Conservation (phyloP, 2,113 vertebrate species). For the Esox niger region DNA sequence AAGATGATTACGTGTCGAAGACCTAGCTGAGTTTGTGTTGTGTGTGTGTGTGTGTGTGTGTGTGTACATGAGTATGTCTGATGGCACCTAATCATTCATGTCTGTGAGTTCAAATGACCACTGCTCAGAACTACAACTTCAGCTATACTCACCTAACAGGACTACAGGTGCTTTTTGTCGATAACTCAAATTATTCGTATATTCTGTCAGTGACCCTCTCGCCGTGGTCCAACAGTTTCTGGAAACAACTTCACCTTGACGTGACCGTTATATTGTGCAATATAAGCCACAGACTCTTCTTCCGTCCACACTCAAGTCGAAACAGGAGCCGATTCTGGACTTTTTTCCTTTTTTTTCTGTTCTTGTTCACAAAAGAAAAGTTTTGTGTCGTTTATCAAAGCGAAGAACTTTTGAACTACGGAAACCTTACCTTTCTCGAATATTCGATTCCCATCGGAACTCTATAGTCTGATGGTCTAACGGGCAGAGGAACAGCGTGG, state of each 20-base stretch:
- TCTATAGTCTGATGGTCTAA: slow-evolving; percentile 48
- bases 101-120: slow-evolving; percentile 46
- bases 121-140: slow-evolving; percentile 48
- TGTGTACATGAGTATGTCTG: slow-evolving; percentile 30
- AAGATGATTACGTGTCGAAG: slow-evolving; percentile 47
- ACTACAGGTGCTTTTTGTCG: slow-evolving; percentile 54
- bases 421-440: slow-evolving; percentile 43
- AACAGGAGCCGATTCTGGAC: slow-evolving; percentile 48
- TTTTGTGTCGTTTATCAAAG: slow-evolving; percentile 35
- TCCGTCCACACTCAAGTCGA: slow-evolving; percentile 60
- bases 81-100: slow-evolving; percentile 24
- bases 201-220: slow-evolving; percentile 44
- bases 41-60: slow-evolving; percentile 17
- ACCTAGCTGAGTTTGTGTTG: slow-evolving; percentile 28
- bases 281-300: slow-evolving; percentile 68
- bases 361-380: too few relatives aligned
- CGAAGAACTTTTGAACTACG: slow-evolving; percentile 62
- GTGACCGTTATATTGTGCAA: slow-evolving; percentile 74
- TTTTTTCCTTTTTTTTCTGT: slow-evolving; percentile 10
- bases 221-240: slow-evolving; percentile 41
- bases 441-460: slow-evolving; percentile 54
- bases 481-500: slow-evolving; percentile 50
- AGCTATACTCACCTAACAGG: neutral
- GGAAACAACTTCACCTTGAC: slow-evolving; percentile 49
- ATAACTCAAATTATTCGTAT: slow-evolving; percentile 30